These are phyloP conservation scores for Syngnathoides biaculeatus DNA, from an alignment of 2,113 vertebrate species.

Conservation along the genomic window DNA sequence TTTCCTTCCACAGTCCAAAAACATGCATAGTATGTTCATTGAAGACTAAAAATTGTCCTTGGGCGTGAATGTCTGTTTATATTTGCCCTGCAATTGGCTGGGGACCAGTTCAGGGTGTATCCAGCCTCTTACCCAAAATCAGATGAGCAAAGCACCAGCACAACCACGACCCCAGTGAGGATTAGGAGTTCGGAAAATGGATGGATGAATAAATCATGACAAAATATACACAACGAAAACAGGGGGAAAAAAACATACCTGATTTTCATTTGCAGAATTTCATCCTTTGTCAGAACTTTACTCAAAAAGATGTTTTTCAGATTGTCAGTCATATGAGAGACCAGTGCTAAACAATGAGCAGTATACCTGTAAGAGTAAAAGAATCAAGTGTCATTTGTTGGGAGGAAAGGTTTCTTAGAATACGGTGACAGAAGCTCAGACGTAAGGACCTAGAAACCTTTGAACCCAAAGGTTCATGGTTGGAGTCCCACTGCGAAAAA, in stretches of 20 bases:
- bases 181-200: too few species aligned
- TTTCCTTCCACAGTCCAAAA: too few species aligned
- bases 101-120: too few species aligned
- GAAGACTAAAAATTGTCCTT: too few species aligned
- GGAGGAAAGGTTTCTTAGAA: background rate
- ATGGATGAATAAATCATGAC: background rate
- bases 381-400: background rate
- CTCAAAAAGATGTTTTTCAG: conserved; percentile 89
- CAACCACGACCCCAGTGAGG: too few species aligned
- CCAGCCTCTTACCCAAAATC: too few species aligned
- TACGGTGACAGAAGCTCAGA: background rate
- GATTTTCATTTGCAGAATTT: conserved; percentile 88
- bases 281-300: conserved; percentile 86
- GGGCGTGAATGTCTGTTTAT: too few species aligned
- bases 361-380: conserved; percentile 79
- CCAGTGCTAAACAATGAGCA: conserved; percentile 87
- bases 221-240: background rate
- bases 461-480: background rate
- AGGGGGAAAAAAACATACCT: conserved; percentile 78
- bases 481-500: background rate
- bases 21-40: too few species aligned
- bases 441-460: background rate
- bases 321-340: conserved; percentile 94
- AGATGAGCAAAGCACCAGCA: too few species aligned
- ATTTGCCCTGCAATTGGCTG: too few species aligned